Evolutionary conservation across 2,797 vertebrate species (phyloP), one percentile per base, ranked within the genome.

Genomic region (Nannoperca obscura): DNA sequence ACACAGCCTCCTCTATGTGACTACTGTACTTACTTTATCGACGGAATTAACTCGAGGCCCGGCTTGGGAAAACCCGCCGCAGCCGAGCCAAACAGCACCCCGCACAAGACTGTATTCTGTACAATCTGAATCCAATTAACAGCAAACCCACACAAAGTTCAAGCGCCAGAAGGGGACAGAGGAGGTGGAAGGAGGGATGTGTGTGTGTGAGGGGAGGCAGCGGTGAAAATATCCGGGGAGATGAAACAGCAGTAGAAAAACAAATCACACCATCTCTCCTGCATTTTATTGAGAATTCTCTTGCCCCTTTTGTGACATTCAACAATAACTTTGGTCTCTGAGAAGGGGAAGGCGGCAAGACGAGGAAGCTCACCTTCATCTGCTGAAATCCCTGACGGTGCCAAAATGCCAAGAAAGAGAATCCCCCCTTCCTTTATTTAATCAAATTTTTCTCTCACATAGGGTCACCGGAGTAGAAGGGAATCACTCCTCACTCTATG

Each of bases 81-180:
- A 19, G 36, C 55, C 36, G 65, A 71, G 76, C 80, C 73, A 42
- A 80, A 54, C 60, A 2, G 68, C 15, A 32, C 57, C 50, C 80
- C 0, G 30, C 76, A 73, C 71, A 81, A 61, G 55, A 68, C 73
- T 14, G 69, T 65, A 86, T 89, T 91, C 84, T 75, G 78, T 54
- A 71, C 88, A 89, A 83, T 91, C 89, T 91, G 91, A 89, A 89
- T 91, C 86, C 82, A 91, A 92, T 93, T 93, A 91, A 88, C 83
- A 81, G 87, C 65, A 86, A 90, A 92, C 88, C 86, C 80, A 86
- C 86, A 72, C 61, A 79, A 68, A 83, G 90, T 84, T 88, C 83
- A 86, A 81, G 82, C 50, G 54, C 88, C 80, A 85, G 89, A 74
- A 74, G 68, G 72, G 79, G 81, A 79, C 71, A 30, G 77, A 27